These are phyloP conservation scores for Gymnopithys bicolor DNA, from an alignment of 2,797 vertebrate genomes.

Conservation along the genomic window DNA sequence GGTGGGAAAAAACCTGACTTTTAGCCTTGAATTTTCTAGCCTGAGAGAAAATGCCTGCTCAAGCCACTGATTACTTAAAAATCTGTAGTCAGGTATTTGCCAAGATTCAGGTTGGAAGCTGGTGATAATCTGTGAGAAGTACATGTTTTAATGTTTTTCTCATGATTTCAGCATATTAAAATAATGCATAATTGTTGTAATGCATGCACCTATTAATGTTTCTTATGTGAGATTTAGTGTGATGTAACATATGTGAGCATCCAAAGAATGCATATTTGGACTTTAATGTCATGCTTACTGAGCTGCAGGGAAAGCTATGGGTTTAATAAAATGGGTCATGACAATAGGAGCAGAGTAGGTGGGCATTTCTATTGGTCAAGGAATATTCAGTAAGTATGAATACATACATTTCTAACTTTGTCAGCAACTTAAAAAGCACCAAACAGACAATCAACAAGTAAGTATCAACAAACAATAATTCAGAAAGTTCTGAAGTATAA, in stretches of 20 bases:
- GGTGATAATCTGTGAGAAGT: neutral
- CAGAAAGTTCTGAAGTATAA: neutral
- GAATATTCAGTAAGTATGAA: neutral
- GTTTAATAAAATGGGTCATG: neutral
- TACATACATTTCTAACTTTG: neutral
- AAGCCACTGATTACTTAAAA: neutral
- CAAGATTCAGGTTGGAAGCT: neutral
- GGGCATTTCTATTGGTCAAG: neutral
- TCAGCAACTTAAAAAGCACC: neutral
- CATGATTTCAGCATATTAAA: neutral
- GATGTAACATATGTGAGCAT: neutral
- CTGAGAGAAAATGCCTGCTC: neutral
- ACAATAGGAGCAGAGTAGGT: neutral
- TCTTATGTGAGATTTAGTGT: neutral
- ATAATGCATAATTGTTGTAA: neutral
- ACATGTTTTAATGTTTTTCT: neutral
- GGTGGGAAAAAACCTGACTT: neutral
- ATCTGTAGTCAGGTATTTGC: neutral
- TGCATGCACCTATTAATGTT: neutral
- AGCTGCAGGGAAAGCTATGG: neutral
- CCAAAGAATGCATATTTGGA: neutral
- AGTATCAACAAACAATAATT: neutral
- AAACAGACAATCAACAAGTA: neutral
- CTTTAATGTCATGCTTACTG: neutral
- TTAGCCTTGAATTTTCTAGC: neutral